Evolutionary conservation across 2,113 vertebrate genomes (phyloP).

Genomic region (Phycodurus eques): DNA sequence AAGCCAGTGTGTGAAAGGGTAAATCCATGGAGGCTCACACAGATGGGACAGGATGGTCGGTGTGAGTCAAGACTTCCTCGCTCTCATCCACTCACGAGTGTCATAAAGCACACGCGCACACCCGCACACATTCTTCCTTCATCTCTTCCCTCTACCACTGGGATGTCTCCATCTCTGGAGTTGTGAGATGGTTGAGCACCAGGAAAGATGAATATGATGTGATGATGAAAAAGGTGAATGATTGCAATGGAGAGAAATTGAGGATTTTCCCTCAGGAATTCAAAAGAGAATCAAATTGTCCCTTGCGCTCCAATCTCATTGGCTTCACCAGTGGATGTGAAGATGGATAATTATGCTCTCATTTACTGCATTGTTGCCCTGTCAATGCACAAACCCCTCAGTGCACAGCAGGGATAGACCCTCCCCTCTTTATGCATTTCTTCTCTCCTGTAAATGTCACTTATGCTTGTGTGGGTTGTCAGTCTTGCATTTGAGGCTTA

Average conservation of each 20-base stretch:
- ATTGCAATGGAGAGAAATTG: constrained; percentile 53
- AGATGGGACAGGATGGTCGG: constrained; percentile 62
- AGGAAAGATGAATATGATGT: constrained; percentile 55
- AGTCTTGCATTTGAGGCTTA: constrained; percentile 39
- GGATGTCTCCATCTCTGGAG: constrained; percentile 66
- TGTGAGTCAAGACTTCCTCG: constrained; percentile 67
- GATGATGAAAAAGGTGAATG: constrained; percentile 63
- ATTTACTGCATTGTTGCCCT: constrained; percentile 68
- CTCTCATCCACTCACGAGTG: constrained; percentile 62
- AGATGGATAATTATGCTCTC: constrained; percentile 68
- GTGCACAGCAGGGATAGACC: constrained; percentile 37
- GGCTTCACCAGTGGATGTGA: constrained; percentile 60
- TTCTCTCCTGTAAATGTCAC: constrained; percentile 64
- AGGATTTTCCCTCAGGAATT: constrained; percentile 58
- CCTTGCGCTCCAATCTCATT: constrained; percentile 42
- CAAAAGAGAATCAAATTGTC: constrained; percentile 30
- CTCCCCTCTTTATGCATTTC: constrained; percentile 49
- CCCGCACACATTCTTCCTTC: constrained; percentile 42
- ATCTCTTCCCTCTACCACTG: constrained; percentile 62
- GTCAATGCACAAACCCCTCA: constrained; percentile 61
- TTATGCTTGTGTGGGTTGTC: constrained; percentile 65
- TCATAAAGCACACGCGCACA: constrained; percentile 60
- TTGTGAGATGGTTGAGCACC: constrained; percentile 29
- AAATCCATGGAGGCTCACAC: constrained; percentile 43
- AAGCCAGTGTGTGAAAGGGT: constrained; percentile 62